Base-by-base conservation (phyloP, 2,888 invertebrate genomes). In the Portevinia maculata region DNA sequence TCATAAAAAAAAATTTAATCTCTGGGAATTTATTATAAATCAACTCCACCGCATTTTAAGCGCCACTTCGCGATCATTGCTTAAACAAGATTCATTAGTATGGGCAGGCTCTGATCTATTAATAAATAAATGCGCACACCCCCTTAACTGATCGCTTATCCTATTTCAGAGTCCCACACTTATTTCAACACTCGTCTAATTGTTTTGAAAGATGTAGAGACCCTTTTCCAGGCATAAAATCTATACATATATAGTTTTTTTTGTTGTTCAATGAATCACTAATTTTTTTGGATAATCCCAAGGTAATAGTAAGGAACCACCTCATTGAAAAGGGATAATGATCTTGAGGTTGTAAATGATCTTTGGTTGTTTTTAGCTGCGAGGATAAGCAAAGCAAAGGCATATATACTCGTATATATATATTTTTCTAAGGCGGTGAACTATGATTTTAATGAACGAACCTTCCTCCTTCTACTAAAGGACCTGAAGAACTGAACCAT, bases 151-250 rank as follows among this genome's bases (percentile, higher is more conserved):
- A 55, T 48, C 67, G 37, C 48, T 69, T 69, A 69, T 34, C 48
- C 15, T 13, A 57, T 24, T 46, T 46, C 5, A 4, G 15, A 17
- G 17, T 11, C 28, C 67, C 8, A 13, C 55, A 69, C 21, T 67
- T 55, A 69, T 46, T 46, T 46, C n/a, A 53, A 28, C 67, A 46
- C 64, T 30, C 24, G 46, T 32, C 30, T 21, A 67, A 53, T 67
- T 67, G 9, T 4, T 19, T 28, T 41, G 41, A 17, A 55, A 1
- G 41, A 41, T 19, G 7, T 1, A 3, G 4, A 44, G 3, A 17
- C 6, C 19, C 37, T 19, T 50, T 39, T 9, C 3, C 13, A 1
- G 1, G 17, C 9, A 15, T 41, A 28, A 32, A 17, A 15, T 28
- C 4, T 44, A 30, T 30, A 4, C n/a, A 9, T 17, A 24, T 13